These are phyloP conservation scores for Apis dorsata DNA, from an alignment of 1,140 invertebrate genomes.

Conservation along the genomic window DNA sequence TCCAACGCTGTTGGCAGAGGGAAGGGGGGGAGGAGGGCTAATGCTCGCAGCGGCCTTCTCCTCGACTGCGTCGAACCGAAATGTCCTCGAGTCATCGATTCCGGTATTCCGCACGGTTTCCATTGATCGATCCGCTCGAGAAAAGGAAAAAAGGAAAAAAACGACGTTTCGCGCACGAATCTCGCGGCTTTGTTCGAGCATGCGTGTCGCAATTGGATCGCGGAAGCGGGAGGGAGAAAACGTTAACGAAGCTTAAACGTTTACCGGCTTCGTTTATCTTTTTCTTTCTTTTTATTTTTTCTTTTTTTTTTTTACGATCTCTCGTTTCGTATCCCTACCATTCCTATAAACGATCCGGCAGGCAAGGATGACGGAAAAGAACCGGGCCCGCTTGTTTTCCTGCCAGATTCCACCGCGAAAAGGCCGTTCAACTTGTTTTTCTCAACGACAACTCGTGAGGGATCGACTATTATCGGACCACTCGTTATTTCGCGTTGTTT, in stretches of 20 bases:
- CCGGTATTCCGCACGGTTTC: too few relatives aligned
- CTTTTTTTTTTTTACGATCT: not conserved
- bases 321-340: too few relatives aligned
- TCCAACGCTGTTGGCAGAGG: too few relatives aligned
- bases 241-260: not conserved
- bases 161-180: too few relatives aligned
- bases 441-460: constrained; percentile 16
- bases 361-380: not conserved
- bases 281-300: not conserved
- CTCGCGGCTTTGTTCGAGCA: too few relatives aligned
- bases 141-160: too few relatives aligned
- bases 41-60: constrained; percentile 26
- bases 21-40: too few relatives aligned
- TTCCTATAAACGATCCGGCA: not conserved
- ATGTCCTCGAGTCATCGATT: too few relatives aligned
- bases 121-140: too few relatives aligned
- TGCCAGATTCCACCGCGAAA: not conserved
- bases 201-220: not conserved
- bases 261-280: not conserved
- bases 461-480: constrained; percentile 54
- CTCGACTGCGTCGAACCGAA: not conserved
- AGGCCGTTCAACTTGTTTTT: constrained; percentile 70
- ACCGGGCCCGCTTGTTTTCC: constrained; percentile 27
- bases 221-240: not conserved
- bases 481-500: constrained; percentile 55